These are phyloP conservation scores for Agonopterix arenella DNA, from an alignment of 2,888 invertebrate species.

Conservation along the genomic window DNA sequence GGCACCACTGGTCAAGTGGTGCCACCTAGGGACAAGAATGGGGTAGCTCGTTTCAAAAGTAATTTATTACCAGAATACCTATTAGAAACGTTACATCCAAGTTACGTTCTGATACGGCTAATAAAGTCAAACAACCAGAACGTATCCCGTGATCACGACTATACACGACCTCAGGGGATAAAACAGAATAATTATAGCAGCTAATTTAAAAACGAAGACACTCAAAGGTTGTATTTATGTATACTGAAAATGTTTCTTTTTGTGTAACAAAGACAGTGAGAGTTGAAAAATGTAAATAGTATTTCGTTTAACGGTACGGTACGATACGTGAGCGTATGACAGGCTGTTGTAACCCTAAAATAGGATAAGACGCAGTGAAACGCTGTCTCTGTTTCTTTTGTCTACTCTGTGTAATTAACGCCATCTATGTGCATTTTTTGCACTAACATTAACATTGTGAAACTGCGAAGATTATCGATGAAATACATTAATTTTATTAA, in stretches of 20 bases:
- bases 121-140: too few relatives aligned
- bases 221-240: slow-evolving; percentile 39
- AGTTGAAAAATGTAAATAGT: slow-evolving; percentile 51
- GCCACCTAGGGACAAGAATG: too few relatives aligned
- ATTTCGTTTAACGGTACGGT: slow-evolving; percentile 38
- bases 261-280: slow-evolving; percentile 48
- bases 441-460: too few relatives aligned
- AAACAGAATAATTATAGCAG: too few relatives aligned
- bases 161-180: neutral
- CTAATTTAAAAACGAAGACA: slow-evolving; percentile 13
- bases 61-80: too few relatives aligned
- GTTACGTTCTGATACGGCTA: too few relatives aligned
- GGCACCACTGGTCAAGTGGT: too few relatives aligned
- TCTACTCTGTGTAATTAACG: slow-evolving; percentile 1
- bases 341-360: slow-evolving; percentile 53
- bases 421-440: too few relatives aligned
- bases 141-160: neutral
- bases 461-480: too few relatives aligned
- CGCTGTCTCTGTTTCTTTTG: slow-evolving; percentile 28
- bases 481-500: too few relatives aligned
- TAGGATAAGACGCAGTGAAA: slow-evolving; percentile 35
- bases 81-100: too few relatives aligned
- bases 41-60: too few relatives aligned
- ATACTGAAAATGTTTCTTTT: slow-evolving; percentile 17
- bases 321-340: slow-evolving; percentile 46